Conservation (phyloP, 2,888 invertebrate genomes). For the Ypsolopha sequella region DNA sequence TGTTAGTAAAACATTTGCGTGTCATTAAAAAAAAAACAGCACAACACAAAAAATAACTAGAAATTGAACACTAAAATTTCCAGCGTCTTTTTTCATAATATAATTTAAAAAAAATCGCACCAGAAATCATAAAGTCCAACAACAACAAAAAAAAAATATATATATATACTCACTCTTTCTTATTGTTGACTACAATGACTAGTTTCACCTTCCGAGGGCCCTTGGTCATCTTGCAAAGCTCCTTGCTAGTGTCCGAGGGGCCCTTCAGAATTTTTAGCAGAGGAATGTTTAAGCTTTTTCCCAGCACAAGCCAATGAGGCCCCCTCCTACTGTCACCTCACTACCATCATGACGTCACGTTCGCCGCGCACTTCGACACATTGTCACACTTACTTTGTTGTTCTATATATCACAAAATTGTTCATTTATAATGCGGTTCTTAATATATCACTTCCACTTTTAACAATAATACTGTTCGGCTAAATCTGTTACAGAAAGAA, state of each 20-base stretch:
- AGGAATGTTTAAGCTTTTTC: conserved; percentile 53
- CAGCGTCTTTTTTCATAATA: no score
- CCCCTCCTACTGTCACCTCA: conserved; percentile 44
- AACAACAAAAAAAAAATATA: background rate
- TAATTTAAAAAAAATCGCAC: no score
- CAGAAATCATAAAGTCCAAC: no score
- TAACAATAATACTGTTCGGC: background rate
- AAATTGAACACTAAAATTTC: no score
- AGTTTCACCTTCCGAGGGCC: conserved; percentile 71
- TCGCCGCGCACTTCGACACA: background rate
- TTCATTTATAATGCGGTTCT: background rate
- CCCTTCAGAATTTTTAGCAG: conserved; percentile 64
- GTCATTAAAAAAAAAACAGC: no score
- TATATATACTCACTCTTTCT: conserved; percentile 62
- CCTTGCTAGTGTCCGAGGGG: conserved; percentile 55
- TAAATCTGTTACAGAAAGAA: background rate
- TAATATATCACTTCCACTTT: background rate
- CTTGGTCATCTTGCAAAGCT: conserved; percentile 69
- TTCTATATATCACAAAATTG: background rate
- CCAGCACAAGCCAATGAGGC: conserved; percentile 44
- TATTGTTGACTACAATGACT: conserved; percentile 72
- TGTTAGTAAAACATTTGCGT: no score
- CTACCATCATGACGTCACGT: conserved; percentile 26
- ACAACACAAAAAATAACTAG: background rate
- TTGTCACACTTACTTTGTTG: background rate